Conservation (phyloP, 2,113 vertebrate species). For the Misgurnus mizolepis region DNA sequence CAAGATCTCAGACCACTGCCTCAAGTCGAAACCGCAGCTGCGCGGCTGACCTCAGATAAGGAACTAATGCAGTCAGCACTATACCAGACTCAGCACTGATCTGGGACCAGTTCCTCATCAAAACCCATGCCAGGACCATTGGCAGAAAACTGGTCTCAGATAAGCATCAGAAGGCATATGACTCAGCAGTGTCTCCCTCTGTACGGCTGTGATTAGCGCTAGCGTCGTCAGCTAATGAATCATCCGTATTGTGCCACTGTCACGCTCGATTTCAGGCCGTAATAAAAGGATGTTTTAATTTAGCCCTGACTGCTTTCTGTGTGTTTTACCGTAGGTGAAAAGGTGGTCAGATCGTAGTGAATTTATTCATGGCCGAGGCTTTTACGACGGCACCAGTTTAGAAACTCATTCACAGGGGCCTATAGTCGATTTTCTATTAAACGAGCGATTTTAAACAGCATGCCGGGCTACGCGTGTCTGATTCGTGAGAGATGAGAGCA, state of each 20-base stretch:
- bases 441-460: constrained; percentile 35
- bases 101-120: neutral
- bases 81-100: constrained; percentile 1
- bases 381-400: neutral
- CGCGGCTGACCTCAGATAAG: neutral
- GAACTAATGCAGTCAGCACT: neutral
- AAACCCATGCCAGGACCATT: neutral
- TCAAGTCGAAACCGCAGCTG: constrained; percentile 1
- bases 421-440: constrained; percentile 43
- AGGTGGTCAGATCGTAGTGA: constrained; percentile 20
- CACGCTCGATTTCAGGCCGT: constrained; percentile 20
- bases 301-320: neutral
- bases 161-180: constrained; percentile 4
- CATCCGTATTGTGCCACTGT: constrained; percentile 32
- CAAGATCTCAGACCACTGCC: neutral
- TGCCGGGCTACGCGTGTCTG: constrained; percentile 61
- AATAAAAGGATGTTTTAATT: constrained; percentile 47
- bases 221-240: constrained; percentile 41
- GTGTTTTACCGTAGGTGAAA: constrained; percentile 6
- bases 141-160: neutral
- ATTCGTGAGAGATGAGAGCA: constrained; percentile 53
- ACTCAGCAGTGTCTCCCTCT: constrained; percentile 1
- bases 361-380: constrained; percentile 41
- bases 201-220: constrained; percentile 40
- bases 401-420: constrained; percentile 36